Base-by-base conservation (phyloP, 1,140 invertebrate species). In the Proales similis region DNA sequence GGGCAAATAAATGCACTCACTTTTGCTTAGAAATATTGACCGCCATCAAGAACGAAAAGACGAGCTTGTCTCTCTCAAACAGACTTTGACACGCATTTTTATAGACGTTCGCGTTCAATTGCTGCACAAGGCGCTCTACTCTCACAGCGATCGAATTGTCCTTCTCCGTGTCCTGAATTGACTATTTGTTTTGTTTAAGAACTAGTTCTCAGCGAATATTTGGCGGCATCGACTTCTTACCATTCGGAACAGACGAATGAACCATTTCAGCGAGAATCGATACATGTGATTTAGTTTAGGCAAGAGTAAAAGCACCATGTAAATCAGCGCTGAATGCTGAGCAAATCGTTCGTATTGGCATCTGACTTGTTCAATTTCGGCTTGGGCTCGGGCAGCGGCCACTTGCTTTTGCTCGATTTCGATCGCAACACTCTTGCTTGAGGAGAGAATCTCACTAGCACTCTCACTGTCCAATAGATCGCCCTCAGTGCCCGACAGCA, bases 401-500 rank as follows among this genome's bases (percentile, higher is more conserved):
- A 71, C 70, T 72, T 45, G 88, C 83, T 68, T 91, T 66, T 80
- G 77, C 72, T 38, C 73, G 45, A 81, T 80, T 68, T 81, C 79
- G 68, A 79, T 79, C 17, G 78, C 72, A 24, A 81, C 67, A 43
- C 83, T 78, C 77, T 93, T 93, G 48, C 90, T 93, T 0, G 87
- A 88, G 0, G 88, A 89, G 17, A 95, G 78, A 66, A 93, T 88
- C 70, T 87, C 85, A 64, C 93, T 90, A 12, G 90, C 90, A 0
- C 86, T 91, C 77, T 95, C 91, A 74, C 95, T 90, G 71, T 96
- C 91, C 20, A 95, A 77, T 60, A 96, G 91, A 74, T 95, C 95
- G 2, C 90, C 89, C 69, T 83, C 79, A 14, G 82, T 82, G 6
- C 78, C 66, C 19, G 79, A 86, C 6, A 95, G 78, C 63, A 91